Evolutionary conservation across 2,797 vertebrate genomes (phyloP).

Genomic region (Argyrosomus regius): DNA sequence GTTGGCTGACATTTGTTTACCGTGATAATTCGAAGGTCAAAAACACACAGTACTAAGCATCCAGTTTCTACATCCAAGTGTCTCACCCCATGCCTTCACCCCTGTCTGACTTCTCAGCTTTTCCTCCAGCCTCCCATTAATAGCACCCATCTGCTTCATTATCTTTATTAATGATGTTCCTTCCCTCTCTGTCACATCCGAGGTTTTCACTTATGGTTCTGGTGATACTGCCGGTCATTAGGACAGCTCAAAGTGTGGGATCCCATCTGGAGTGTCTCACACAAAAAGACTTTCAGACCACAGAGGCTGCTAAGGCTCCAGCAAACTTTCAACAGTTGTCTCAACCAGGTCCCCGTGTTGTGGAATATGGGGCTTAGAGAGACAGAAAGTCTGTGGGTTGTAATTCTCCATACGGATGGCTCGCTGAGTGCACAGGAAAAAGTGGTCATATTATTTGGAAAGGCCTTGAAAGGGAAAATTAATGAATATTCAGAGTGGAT

Average conservation of each 20-base stretch:
- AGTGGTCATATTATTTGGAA: conserved; percentile 72
- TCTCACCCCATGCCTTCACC: conserved; percentile 58
- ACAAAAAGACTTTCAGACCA: conserved; percentile 67
- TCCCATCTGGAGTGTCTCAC: conserved; percentile 84
- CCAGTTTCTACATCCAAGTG: conserved; percentile 63
- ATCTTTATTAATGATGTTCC: conserved; percentile 83
- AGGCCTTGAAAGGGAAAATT: conserved; percentile 68
- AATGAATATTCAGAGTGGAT: conserved; percentile 66
- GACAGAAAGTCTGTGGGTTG: conserved; percentile 73
- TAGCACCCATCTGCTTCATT: conserved; percentile 78
- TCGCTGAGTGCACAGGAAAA: conserved; percentile 63
- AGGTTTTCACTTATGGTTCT: conserved; percentile 72
- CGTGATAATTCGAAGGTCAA: conserved; percentile 65
- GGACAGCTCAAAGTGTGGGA: conserved; percentile 78
- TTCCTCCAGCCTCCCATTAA: conserved; percentile 75
- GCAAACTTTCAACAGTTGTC: conserved; percentile 75
- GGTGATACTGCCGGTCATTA: conserved; percentile 76
- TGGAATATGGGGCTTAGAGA: conserved; percentile 63
- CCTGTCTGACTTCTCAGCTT: conserved; percentile 60
- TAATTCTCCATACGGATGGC: conserved; percentile 58
- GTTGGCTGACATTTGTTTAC: conserved; percentile 54
- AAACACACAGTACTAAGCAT: conserved; percentile 65
- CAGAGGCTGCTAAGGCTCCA: conserved; percentile 66
- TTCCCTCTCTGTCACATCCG: conserved; percentile 75
- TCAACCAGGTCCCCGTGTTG: conserved; percentile 62